Evolutionary conservation across 2,888 invertebrate genomes (phyloP).

Genomic region (Pimpla rufipes): DNA sequence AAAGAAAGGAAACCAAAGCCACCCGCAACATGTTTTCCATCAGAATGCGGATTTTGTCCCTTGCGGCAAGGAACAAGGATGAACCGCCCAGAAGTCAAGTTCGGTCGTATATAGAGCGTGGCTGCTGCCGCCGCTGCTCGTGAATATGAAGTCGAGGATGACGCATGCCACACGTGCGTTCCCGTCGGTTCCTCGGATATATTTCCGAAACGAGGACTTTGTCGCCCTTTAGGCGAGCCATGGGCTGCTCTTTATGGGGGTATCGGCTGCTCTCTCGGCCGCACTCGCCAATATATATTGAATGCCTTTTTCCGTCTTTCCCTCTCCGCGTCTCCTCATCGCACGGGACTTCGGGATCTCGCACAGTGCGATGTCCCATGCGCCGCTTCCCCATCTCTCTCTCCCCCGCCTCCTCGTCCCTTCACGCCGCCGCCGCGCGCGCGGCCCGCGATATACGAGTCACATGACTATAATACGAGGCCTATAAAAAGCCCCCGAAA

Average conservation of each 20-base stretch:
- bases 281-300: constrained; percentile 68
- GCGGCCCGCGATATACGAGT: constrained; percentile 64
- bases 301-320: constrained; percentile 58
- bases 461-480: constrained; percentile 71
- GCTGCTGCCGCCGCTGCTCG: no score
- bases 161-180: constrained; percentile 57
- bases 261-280: constrained; percentile 65
- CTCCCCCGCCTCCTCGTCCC: constrained; percentile 56
- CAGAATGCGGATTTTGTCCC: no score
- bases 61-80: no score
- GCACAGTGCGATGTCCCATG: constrained; percentile 57
- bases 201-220: constrained; percentile 62
- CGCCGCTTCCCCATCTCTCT: constrained; percentile 58
- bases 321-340: constrained; percentile 57
- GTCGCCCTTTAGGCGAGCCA: constrained; percentile 69
- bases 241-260: constrained; percentile 71
- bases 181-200: constrained; percentile 48
- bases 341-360: constrained; percentile 37
- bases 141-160: constrained; percentile 45
- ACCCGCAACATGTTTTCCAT: no score
- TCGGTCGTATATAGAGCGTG: no score
- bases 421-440: no score
- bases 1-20: no score
- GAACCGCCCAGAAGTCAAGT: no score
- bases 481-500: constrained; percentile 72